Base-by-base conservation (phyloP, 2,113 vertebrate genomes). In the Upupa epops region DNA sequence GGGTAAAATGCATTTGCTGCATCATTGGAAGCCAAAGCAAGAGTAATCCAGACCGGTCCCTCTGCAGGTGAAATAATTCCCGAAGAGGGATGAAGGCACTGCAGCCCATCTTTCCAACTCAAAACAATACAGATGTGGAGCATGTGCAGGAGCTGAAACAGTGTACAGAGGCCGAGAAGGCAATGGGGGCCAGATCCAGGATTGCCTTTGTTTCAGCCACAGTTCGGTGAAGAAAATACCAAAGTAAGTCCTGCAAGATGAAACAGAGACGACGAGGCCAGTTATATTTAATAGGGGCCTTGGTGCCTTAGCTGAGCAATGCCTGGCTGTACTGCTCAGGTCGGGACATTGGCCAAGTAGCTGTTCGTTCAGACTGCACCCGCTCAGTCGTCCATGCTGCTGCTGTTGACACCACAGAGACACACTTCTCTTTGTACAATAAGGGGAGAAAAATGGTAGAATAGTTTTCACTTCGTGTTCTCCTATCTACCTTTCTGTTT, bases 121-220 rank as follows among this genome's bases (percentile, higher is more conserved):
- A 0, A 46, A 60, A 24, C 1, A 3, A 20, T 3, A 24, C 0
- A 0, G 45, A 28, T 3, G 0, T 4, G 3, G 55, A 66, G 16
- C 19, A 4, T 0, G 11, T 3, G 3, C 34, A 45, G 65, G 6
- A 13, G 5, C 13, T 25, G 54, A 25, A 68, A 28, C 45, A 20
- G 31, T 0, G 0, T 1, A 31, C 2, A 3, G 59, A 49, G 65
- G 55, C 65, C 45, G 49, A 42, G 83, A 78, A 49, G 37, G 58
- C 60, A 52, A 5, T 28, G 20, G 2, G 29, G 28, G 65, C 34
- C 54, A 22, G 0, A 3, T 36, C 12, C 4, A 3, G 28, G 7
- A 37, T 14, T 26, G 70, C 48, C 72, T 88, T 78, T 65, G 34
- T 64, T 77, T 59, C 58, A 2, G 1, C 26, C 56, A 34, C 68